Evolutionary conservation across 2,797 vertebrate genomes (phyloP), one percentile per base, ranked within the genome.

Genomic region (Molossus alvarezi): DNA sequence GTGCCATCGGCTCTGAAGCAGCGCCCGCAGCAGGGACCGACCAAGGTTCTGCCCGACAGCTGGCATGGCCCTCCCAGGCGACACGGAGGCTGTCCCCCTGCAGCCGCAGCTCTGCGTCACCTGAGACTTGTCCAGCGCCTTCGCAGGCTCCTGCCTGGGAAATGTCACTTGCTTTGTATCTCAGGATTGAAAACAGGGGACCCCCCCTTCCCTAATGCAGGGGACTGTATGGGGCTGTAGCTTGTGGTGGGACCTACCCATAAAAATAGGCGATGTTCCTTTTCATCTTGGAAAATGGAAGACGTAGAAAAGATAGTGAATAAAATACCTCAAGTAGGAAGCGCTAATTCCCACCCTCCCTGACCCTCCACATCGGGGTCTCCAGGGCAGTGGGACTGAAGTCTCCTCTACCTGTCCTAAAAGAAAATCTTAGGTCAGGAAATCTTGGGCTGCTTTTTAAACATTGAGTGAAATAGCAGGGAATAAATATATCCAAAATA

Each of bases 351-450:
- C 53, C 1, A 37, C 7, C 33, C 53, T 10, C 29, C 21, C 6
- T 14, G 20, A 21, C 58, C 25, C 9, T 45, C 7, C 51, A 3
- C 1, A 4, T 33, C 23, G 77, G 4, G 14, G 9, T 88, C 51
- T 48, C 64, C 23, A 13, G 15, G 17, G 57, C 62, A 80, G 33
- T 41, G 6, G 3, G 5, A 23, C 2, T 0, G 6, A 82, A 53
- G 14, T 81, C 25, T 37, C 29, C 37, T 21, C 29, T 27, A 5
- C 2, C 9, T 18, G 80, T 18, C 20, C 9, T 55, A 14, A 62
- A 91, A 9, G 13, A 25, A 33, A 75, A 88, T 57, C 91, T 53
- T 69, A 94, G 17, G 11, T 67, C 48, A 82, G 2, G 73, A 71
- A 87, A 58, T 67, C 3, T 41, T 79, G 3, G 25, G 3, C 48